Evolutionary conservation across 2,888 invertebrate genomes (phyloP), one percentile per base, ranked within the genome.

Genomic region (Heteromyza rotundicornis): DNA sequence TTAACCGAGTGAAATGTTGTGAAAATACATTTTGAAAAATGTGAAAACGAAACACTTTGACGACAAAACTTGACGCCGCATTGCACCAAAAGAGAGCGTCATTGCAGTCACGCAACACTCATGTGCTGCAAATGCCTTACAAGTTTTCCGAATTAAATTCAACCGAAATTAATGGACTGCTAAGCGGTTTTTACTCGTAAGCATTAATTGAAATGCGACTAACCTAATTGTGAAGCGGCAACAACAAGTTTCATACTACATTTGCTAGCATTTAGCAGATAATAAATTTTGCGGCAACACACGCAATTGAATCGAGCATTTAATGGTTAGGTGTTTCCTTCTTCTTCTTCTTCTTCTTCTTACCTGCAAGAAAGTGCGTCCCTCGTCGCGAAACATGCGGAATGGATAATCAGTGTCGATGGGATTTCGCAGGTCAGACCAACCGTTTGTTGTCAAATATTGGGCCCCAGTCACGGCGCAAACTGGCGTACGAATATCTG

Each of bases 391-490:
- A 75, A 91, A 92, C 65, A 94, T 85, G 70, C 90, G 87, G 71
- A 94, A 92, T n/a, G 92, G 92, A 65, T 91, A 90, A 75, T 92
- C 92, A 0, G 89, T 87, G 72, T 91, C 90, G 1, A 90, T 84
- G 12, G 91, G 89, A 82, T 92, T 93, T 67, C 92, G 86, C 56
- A 94, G 84, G 75, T 94, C 93, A 54, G 90, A 85, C 88, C 94
- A 94, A 57, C 94, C 94, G 73, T 87, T 87, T 57, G 88, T 86
- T 17, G 92, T 90, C 57, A 95, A 85, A 80, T 90, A 94, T 81
- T 93, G 92, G 2, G 94, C 92, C 20, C 92, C 91, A 14, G 93
- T 92, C 59, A 95, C 92, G 12, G 92, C 92, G 77, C 95, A 95
- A 60, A 94, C 89, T 24, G 94, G 93, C 14, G 91, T 90, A 72